Evolutionary conservation across 2,113 vertebrate genomes (phyloP), one percentile per base, ranked within the genome.

Genomic region (Herpetotheres cachinnans): DNA sequence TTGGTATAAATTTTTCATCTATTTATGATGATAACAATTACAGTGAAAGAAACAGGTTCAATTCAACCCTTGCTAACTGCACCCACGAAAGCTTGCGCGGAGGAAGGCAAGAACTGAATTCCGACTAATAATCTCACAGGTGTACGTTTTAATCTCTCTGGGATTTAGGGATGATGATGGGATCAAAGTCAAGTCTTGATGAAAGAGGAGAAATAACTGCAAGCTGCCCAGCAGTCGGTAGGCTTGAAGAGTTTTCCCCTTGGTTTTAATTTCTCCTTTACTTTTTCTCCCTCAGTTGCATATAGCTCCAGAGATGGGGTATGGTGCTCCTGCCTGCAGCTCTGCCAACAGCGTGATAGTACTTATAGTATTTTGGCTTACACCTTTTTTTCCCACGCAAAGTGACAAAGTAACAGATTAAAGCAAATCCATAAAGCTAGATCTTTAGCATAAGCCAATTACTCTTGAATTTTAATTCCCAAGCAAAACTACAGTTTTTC

Each of bases 371-470:
- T 95, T 96, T 97, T 94, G 93, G 91, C 95, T 97, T 95, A 95
- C 95, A 95, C 95, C 71, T 95, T 97, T 95, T 95, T 96, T 96
- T 89, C 95, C 94, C 95, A 95, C 93, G 5, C 95, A 94, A 94
- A 97, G 89, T 96, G 94, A 95, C 86, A 95, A 96, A 96, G 94
- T 95, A 95, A 91, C 93, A 95, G 90, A 96, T 96, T 96, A 97
- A 96, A 96, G 95, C 82, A 96, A 97, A 97, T 80, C 93, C 87
- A 94, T 95, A 88, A 69, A 95, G 78, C 91, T 62, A 95, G 89
- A 91, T 97, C 84, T 96, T 93, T 72, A 93, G 62, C 55, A 82
- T 85, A 95, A 97, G 93, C 93, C 93, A 94, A 82, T 95, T 95
- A 73, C 89, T 85, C 78, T 70, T 85, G 94, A 85, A 94, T 95